A percentile compares a stretch with the other conserved stretches of the same genome.
Evolutionary conservation across 2,113 vertebrate genomes (phyloP).

Genomic region (Aviceda subcristata): DNA sequence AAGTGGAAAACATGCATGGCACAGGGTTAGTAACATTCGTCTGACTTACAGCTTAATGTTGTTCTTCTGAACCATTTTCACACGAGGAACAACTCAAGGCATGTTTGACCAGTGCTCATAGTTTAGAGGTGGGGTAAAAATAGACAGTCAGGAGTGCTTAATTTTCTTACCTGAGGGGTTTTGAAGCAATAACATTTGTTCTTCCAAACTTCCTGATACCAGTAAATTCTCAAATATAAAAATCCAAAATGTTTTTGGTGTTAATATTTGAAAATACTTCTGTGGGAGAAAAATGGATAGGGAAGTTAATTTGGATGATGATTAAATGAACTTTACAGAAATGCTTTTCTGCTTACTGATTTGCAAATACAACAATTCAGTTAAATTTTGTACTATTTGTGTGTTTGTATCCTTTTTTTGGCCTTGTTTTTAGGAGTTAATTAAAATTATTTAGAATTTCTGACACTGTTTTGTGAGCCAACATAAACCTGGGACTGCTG

Average conservation of each 20-base stretch:
- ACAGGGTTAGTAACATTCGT: conserved; percentile 77
- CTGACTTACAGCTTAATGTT: background rate
- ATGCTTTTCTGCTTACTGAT: background rate
- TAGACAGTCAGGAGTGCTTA: background rate
- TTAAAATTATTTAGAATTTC: background rate
- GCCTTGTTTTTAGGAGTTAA: background rate
- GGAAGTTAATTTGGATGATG: background rate
- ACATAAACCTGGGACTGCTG: background rate
- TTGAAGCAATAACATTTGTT: background rate
- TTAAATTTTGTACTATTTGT: background rate
- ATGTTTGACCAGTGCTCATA: background rate
- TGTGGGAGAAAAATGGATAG: background rate
- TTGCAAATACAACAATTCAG: background rate
- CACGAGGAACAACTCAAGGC: background rate
- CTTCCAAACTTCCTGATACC: background rate
- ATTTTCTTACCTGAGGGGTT: background rate
- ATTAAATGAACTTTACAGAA: background rate
- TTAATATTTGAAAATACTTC: background rate
- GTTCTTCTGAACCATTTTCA: background rate
- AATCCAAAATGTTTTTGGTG: background rate
- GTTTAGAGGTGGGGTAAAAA: background rate
- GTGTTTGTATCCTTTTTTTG: background rate
- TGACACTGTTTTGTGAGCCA: background rate
- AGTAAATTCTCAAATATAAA: background rate
- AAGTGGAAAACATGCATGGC: conserved; percentile 86